Percentiles rank a stretch among this genome's conserved stretches.
Evolutionary conservation across 2,113 vertebrate genomes (phyloP).

Genomic region (Oncorhynchus nerka): DNA sequence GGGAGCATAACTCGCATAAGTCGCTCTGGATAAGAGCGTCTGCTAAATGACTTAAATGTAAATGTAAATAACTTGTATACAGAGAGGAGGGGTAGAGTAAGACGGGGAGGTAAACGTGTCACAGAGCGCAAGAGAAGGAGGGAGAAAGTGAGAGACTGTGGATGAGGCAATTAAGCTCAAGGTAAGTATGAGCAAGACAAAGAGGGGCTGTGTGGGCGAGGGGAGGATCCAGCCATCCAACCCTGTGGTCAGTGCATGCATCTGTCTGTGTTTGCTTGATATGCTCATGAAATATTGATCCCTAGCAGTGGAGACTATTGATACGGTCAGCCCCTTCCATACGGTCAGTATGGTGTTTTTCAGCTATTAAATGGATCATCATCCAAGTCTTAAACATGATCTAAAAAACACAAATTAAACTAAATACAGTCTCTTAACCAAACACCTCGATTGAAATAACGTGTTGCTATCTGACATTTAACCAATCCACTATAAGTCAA

Average conservation of each 20-base stretch:
- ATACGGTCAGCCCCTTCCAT: constrained; percentile 1
- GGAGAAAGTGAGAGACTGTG: neutral
- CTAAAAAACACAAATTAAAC: neutral
- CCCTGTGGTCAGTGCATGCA: too few species aligned
- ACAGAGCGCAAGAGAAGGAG: neutral
- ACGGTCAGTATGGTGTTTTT: too few species aligned
- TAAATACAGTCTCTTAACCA: neutral
- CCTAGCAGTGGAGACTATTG: constrained; percentile 7
- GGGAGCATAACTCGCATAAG: too few species aligned
- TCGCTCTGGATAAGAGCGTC: too few species aligned
- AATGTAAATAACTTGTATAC: too few species aligned
- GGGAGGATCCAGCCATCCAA: too few species aligned
- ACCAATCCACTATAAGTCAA: constrained; percentile 20
- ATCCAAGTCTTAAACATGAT: neutral
- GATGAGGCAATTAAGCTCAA: too few species aligned
- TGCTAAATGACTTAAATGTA: too few species aligned
- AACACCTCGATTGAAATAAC: too few species aligned
- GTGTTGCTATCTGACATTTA: constrained; percentile 8
- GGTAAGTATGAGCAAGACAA: neutral
- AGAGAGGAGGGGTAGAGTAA: neutral
- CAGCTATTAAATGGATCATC: too few species aligned
- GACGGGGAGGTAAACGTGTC: neutral
- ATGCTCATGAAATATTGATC: constrained; percentile 41
- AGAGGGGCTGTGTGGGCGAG: too few species aligned
- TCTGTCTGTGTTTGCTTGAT: constrained; percentile 15